Percentiles rank a stretch among this genome's conserved stretches.
phyloP scores from a whole-genome alignment of 2,113 vertebrate genomes.

The Nyctereutes procyonoides region DNA sequence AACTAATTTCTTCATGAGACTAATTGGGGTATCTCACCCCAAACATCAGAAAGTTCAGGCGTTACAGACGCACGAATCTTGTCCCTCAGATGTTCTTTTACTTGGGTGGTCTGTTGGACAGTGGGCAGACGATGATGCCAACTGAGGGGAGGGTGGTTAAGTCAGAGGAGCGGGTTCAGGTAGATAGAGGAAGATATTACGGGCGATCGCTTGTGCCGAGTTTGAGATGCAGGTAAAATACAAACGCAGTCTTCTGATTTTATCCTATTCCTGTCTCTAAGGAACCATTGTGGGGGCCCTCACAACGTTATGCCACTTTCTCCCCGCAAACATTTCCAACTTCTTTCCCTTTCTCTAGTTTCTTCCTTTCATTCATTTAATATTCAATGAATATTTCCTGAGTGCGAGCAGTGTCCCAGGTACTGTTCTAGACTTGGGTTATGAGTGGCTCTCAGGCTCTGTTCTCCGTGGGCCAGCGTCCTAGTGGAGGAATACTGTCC shows the following conservation, averaged over 20 bases:
- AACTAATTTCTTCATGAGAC: background rate
- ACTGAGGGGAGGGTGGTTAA: too few species aligned
- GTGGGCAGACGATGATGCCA: background rate
- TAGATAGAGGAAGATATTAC: background rate
- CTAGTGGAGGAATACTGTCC: background rate
- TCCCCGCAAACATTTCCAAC: background rate
- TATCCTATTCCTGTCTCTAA: background rate
- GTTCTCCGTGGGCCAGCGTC: too few species aligned
- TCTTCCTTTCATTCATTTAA: background rate
- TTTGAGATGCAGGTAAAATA: background rate
- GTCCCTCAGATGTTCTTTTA: too few species aligned
- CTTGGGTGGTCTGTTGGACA: background rate
- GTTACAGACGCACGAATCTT: background rate
- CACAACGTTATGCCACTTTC: background rate
- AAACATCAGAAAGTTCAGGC: background rate
- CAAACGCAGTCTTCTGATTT: background rate
- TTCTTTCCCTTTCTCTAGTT: background rate
- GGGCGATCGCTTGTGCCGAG: background rate
- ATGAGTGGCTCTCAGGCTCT: rapidly evolving
- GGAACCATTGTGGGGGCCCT: background rate
- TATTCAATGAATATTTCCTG: background rate
- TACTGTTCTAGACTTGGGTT: background rate
- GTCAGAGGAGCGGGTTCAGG: background rate
- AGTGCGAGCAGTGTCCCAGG: background rate
- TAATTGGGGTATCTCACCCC: background rate